phyloP scores from a whole-genome alignment of 2,113 vertebrate species.

The Epinephelus fuscoguttatus region DNA sequence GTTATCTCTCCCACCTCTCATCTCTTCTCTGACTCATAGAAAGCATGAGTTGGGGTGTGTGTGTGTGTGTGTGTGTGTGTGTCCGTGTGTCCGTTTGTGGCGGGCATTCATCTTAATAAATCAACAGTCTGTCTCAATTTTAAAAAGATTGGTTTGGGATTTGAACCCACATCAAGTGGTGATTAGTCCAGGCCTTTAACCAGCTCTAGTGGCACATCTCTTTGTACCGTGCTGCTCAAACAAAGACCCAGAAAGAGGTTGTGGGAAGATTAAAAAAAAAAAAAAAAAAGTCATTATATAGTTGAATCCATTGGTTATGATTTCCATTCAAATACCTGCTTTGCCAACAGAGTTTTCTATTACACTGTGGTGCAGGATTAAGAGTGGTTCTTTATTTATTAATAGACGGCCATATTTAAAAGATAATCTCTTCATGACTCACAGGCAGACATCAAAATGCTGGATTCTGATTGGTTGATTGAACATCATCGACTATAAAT shows the following conservation, averaged over 20 bases:
- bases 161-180: slow-evolving; percentile 49
- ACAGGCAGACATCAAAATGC: background rate
- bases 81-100: slow-evolving; percentile 21
- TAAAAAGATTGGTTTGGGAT: slow-evolving; percentile 60
- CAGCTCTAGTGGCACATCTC: background rate
- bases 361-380: background rate
- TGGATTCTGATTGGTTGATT: no score
- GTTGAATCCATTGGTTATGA: background rate
- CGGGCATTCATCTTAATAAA: slow-evolving; percentile 69
- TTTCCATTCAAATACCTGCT: slow-evolving; percentile 35
- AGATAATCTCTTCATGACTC: background rate
- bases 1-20: slow-evolving; percentile 70
- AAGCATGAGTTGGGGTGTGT: background rate
- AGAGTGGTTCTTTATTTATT: background rate
- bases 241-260: background rate
- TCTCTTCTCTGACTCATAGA: slow-evolving; percentile 26
- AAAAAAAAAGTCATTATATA: background rate
- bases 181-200: slow-evolving; percentile 52
- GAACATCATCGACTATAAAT: no score
- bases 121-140: slow-evolving; percentile 59
- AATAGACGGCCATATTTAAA: background rate
- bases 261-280: slow-evolving; percentile 1
- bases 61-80: slow-evolving; percentile 1
- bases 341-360: background rate
- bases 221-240: background rate